Evolutionary conservation across 2,888 invertebrate genomes (phyloP), one percentile per base, ranked within the genome.

Genomic region (Brachycybe producta): DNA sequence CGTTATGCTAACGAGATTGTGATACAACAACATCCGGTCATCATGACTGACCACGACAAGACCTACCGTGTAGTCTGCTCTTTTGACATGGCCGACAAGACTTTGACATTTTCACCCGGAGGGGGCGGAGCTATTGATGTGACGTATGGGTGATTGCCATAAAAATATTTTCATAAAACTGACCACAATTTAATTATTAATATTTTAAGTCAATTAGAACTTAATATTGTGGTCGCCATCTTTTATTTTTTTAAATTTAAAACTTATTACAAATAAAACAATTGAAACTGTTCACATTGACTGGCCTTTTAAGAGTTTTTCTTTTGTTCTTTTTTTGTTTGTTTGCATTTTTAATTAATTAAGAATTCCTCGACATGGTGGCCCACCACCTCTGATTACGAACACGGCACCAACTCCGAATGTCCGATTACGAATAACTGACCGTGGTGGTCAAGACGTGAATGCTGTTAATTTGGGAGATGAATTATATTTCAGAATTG

Each of bases 351-450:
- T 30, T 15, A 17, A 15, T 50, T 5, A 19, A 26, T 34, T n/a
- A 57, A 67, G 67, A 41, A 67, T 65, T 5, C 64, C 65, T 35
- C 64, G 66, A 57, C 63, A 64, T 27, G 65, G 65, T 8, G 63
- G 62, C 8, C 64, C 65, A 26, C 64, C 65, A 2, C 66, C 67
- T 49, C 62, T 69, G 46, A 68, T 69, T 43, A 66, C 67, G 30
- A 70, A 69, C 58, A 69, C 68, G 2, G 69, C 69, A 11, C 67
- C 69, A 13, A 68, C 69, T 3, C 70, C 70, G 11, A 65, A 65
- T 50, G 67, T 70, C 2, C 57, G 67, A 39, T 68, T 70, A 68
- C 57, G 67, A 36, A 67, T 70, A 41, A 61, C 67, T 43, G 64
- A 64, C 56, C 59, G 64, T 38, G 62, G 59, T 49, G 69, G 69